phyloP scores from a whole-genome alignment of 1,140 invertebrate species.

The Ceratina japonica region DNA sequence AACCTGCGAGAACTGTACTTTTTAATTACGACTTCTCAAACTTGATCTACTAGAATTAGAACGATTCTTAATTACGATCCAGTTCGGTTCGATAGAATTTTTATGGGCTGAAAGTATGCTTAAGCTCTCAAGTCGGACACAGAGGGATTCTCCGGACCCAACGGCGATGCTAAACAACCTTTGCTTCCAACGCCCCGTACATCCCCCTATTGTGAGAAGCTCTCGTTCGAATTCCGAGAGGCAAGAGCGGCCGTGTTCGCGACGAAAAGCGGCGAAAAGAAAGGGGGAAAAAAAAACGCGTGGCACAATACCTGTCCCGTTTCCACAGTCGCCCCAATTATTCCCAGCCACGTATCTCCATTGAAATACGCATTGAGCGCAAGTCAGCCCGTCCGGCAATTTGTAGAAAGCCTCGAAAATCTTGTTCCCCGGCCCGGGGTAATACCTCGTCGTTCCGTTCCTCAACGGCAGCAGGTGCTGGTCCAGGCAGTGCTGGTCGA shows the following conservation, averaged over 20 bases:
- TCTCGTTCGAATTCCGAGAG: background rate
- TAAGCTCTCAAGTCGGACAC: too few species aligned
- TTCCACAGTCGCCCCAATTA: conserved; percentile 87
- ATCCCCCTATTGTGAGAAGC: too few species aligned
- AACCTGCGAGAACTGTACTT: background rate
- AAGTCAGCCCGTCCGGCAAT: conserved; percentile 85
- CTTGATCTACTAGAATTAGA: too few species aligned
- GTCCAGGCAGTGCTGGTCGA: conserved; percentile 89
- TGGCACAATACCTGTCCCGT: conserved; percentile 80
- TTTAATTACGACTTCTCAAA: too few species aligned
- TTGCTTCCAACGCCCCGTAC: too few species aligned
- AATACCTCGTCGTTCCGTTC: conserved; percentile 82
- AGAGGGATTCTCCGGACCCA: too few species aligned
- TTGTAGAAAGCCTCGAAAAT: conserved; percentile 88
- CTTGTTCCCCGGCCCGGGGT: conserved; percentile 87
- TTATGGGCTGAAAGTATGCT: too few species aligned
- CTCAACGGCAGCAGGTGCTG: conserved; percentile 83
- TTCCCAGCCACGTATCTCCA: conserved; percentile 91
- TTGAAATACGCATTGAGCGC: conserved; percentile 89
- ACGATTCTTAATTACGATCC: too few species aligned
- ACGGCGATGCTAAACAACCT: too few species aligned
- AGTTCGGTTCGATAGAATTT: too few species aligned
- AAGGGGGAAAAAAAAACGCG: background rate
- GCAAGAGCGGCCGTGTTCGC: background rate
- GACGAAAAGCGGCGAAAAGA: background rate